Evolutionary conservation across 2,797 vertebrate species (phyloP).

Genomic region (Sebastiscus tertius): DNA sequence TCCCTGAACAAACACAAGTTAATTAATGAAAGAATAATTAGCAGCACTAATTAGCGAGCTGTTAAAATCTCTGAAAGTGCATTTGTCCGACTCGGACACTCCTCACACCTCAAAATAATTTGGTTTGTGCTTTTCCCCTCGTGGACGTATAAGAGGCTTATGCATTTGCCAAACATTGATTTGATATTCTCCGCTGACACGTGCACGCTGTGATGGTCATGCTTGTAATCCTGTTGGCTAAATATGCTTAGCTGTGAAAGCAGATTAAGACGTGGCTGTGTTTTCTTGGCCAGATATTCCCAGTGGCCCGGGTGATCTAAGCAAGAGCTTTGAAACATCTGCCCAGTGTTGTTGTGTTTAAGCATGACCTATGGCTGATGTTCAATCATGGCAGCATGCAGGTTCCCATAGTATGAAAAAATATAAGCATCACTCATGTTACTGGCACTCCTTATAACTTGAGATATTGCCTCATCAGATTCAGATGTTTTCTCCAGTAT

Average conservation of each 20-base stretch:
- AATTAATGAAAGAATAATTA: conserved; percentile 66
- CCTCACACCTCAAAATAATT: conserved; percentile 69
- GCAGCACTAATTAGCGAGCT: conserved; percentile 58
- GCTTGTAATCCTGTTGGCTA: conserved; percentile 83
- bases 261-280: conserved; percentile 80
- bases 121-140: conserved; percentile 52
- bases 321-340: conserved; percentile 64
- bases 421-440: neutral
- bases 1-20: conserved; percentile 41
- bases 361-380: conserved; percentile 46
- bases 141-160: conserved; percentile 76
- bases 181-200: conserved; percentile 78
- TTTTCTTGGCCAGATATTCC: conserved; percentile 77
- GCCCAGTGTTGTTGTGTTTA: conserved; percentile 60
- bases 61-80: conserved; percentile 60
- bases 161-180: conserved; percentile 70
- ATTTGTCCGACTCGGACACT: conserved; percentile 40
- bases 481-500: neutral
- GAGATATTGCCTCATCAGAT: neutral
- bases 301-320: conserved; percentile 66
- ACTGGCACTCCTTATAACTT: neutral
- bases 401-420: neutral
- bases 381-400: conserved; percentile 15
- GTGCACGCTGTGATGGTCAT: conserved; percentile 76
- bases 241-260: conserved; percentile 84